A percentile compares a stretch with the other conserved stretches of the same genome.
Conservation (phyloP, 2,113 vertebrate genomes). For the Eidolon helvum region DNA sequence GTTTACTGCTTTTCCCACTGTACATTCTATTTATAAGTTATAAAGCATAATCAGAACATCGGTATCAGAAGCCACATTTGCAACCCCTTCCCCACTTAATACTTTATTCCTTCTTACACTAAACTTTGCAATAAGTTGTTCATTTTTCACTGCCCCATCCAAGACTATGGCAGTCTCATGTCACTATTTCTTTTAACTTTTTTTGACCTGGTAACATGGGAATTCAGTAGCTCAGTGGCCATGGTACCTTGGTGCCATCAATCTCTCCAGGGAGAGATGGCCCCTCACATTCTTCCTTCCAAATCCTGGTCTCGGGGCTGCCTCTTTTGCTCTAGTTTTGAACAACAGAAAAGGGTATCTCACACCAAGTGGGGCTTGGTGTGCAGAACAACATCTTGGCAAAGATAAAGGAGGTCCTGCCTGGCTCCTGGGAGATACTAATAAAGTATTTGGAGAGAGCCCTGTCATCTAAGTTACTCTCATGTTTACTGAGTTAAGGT, state of each 20-base stretch:
- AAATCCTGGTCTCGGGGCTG: not conserved
- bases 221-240: not conserved
- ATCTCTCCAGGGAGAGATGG: not conserved
- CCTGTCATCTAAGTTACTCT: not conserved
- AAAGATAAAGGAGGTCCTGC: not conserved
- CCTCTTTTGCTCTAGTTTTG: not conserved
- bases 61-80: not conserved
- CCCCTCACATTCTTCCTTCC: not conserved
- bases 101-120: not conserved
- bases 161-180: not conserved
- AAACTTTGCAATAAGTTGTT: not conserved
- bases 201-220: not conserved
- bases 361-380: not conserved
- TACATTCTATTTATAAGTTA: slow-evolving; percentile 28
- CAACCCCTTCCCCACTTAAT: not conserved
- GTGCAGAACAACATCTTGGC: not conserved
- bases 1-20: not conserved
- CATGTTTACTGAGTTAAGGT: not conserved
- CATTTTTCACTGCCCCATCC: not conserved
- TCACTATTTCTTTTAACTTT: not conserved
- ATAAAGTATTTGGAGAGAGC: not conserved
- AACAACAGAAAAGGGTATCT: not conserved
- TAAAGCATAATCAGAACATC: not conserved
- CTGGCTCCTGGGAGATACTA: not conserved
- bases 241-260: no score